These are phyloP conservation scores for Chelonoidis abingdonii DNA, from an alignment of 2,113 vertebrate species.

Conservation along the genomic window DNA sequence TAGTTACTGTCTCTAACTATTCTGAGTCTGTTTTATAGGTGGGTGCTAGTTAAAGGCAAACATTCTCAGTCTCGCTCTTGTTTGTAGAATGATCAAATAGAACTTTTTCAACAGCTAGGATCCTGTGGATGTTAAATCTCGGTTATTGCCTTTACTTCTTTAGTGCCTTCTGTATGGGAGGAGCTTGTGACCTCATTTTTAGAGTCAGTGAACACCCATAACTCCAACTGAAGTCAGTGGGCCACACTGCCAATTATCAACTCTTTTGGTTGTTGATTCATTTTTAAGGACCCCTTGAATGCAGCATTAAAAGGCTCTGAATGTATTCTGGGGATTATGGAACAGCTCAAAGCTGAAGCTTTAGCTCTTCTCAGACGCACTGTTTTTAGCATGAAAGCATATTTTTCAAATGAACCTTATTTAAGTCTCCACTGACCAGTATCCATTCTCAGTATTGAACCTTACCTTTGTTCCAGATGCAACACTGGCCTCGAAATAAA, in stretches of 20 bases:
- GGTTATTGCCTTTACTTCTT: background rate
- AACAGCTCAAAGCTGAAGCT: background rate
- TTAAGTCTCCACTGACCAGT: too few species aligned
- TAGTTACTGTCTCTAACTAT: rapidly evolving
- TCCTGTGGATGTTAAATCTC: background rate
- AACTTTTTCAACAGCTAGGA: background rate
- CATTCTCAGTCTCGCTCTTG: background rate
- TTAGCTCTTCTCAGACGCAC: background rate
- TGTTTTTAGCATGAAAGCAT: background rate
- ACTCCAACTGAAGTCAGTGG: background rate
- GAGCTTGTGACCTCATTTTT: background rate
- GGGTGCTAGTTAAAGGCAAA: rapidly evolving
- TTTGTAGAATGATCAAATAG: rapidly evolving
- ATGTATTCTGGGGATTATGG: background rate
- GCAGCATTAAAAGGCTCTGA: background rate
- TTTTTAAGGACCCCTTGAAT: background rate
- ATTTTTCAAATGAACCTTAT: too few species aligned
- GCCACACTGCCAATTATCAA: background rate
- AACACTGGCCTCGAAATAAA: background rate
- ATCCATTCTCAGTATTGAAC: background rate
- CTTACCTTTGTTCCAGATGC: background rate
- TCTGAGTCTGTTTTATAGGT: background rate
- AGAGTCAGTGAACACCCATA: background rate
- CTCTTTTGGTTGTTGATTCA: background rate
- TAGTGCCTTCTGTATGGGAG: background rate